Evolutionary conservation across 1,140 invertebrate genomes (phyloP), one percentile per base, ranked within the genome.

Genomic region (Pachypsylla venusta): DNA sequence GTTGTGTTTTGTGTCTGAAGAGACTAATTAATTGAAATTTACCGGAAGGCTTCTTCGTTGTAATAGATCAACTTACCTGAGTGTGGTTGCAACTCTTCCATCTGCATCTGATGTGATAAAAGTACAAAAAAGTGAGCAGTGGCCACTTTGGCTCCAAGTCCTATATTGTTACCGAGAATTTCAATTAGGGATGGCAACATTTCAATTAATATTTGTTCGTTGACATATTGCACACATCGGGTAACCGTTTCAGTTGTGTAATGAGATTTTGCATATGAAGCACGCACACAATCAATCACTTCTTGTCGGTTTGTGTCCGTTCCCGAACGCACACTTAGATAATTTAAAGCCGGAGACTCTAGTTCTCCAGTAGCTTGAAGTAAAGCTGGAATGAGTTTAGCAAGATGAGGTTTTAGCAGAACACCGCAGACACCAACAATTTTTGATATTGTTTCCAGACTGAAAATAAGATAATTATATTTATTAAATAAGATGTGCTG

Each of bases 231-330:
- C 60, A 93, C 79, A 68, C 88, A 91, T 81, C 90, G 84, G 30
- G 86, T 82, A 22, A 94, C 81, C 1, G 89, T 90, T 67, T 93
- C 87, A 62, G 87, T 90, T 63, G 89, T 89, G 58, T 90, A 85
- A 67, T 92, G 87, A 25, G 79, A 81, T 66, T 85, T 86, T 0
- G 87, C 86, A 16, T 81, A 81, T 59, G 79, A 81, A 25, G 89
- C 84, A 54, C 89, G 74, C 26, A 83, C 76, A 64, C 77, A 81
- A 69, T 93, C 89, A 0, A 93, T 75, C 40, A 79, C 74, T 64
- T 92, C 85, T 64, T 85, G 78, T 1, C 77, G 74, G 54, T 80
- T 76, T 25, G 75, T 72, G 58, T 83, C 79, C 1, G 78, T 80
- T 2, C 80, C 79, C 28, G 85, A 75, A 59, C 80, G 77, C 0